Percentiles rank a stretch among this genome's conserved stretches.
These are phyloP conservation scores for Athetis lepigone DNA, from an alignment of 2,888 invertebrate species.

Conservation along the genomic window DNA sequence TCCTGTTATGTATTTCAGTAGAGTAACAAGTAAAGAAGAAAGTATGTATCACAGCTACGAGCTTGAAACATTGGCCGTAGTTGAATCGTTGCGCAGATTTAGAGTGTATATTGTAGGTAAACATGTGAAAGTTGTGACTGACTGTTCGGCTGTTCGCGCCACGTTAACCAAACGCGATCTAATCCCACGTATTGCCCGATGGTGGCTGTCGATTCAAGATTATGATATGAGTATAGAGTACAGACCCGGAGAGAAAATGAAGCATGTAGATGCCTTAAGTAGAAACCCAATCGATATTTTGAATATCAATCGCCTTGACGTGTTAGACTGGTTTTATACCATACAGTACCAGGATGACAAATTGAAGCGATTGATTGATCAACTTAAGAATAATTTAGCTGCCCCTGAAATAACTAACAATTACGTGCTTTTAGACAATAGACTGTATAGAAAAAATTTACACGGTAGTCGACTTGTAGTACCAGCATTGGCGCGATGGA, in stretches of 20 bases:
- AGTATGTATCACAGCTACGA: constrained; percentile 63
- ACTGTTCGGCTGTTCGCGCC: constrained; percentile 57
- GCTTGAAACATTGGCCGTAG: constrained; percentile 69
- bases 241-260: constrained; percentile 65
- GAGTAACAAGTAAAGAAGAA: constrained; percentile 15
- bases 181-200: constrained; percentile 17
- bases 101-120: too few relatives aligned
- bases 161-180: constrained; percentile 18
- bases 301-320: constrained; percentile 16
- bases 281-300: constrained; percentile 57
- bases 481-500: constrained; percentile 65
- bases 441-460: constrained; percentile 56
- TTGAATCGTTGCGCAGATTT: constrained; percentile 62
- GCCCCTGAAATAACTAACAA: constrained; percentile 47
- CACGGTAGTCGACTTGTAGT: constrained; percentile 64
- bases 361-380: not conserved
- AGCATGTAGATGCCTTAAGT: constrained; percentile 71
- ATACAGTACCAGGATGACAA: constrained; percentile 20
- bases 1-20: constrained; percentile 15
- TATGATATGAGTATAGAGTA: constrained; percentile 68
- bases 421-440: constrained; percentile 40
- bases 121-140: constrained; percentile 57
- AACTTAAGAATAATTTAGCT: constrained; percentile 33
- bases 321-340: constrained; percentile 59
- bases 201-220: constrained; percentile 56